Evolutionary conservation across 2,888 invertebrate genomes (phyloP).

Genomic region (Perithous albicinctus): DNA sequence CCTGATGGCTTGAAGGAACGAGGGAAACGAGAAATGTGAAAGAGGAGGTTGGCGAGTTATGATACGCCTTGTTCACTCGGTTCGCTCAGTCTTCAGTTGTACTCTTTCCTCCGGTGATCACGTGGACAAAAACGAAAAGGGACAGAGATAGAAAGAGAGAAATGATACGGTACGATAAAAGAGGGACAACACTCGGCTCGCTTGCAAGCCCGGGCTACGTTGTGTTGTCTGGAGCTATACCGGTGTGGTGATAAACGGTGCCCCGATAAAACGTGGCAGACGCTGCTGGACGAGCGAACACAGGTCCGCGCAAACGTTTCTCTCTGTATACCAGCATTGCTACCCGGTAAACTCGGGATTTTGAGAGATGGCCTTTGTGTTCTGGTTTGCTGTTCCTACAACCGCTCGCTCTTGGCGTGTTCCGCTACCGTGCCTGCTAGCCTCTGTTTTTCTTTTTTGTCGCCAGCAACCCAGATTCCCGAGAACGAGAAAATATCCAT

Average conservation of each 20-base stretch:
- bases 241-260: constrained; percentile 79
- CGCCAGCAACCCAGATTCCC: constrained; percentile 37
- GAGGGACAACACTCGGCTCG: constrained; percentile 62
- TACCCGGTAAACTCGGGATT: constrained; percentile 73
- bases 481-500: not conserved
- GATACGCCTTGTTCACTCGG: constrained; percentile 32
- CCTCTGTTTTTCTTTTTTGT: constrained; percentile 57
- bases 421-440: constrained; percentile 65
- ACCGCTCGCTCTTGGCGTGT: constrained; percentile 49
- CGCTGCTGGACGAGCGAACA: constrained; percentile 58
- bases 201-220: constrained; percentile 70
- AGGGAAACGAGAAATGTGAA: constrained; percentile 33
- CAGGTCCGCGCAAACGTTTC: constrained; percentile 41
- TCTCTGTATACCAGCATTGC: constrained; percentile 38
- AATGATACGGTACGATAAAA: constrained; percentile 58
- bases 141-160: constrained; percentile 13
- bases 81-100: constrained; percentile 14
- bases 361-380: constrained; percentile 75
- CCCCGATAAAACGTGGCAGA: constrained; percentile 79
- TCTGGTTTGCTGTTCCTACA: constrained; percentile 70
- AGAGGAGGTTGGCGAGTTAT: not conserved
- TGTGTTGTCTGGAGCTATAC: constrained; percentile 77
- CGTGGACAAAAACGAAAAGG: constrained; percentile 52
- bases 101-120: not conserved
- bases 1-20: constrained; percentile 8